These are phyloP conservation scores for Casuarius casuarius DNA, from an alignment of 2,113 vertebrate genomes.

Conservation along the genomic window DNA sequence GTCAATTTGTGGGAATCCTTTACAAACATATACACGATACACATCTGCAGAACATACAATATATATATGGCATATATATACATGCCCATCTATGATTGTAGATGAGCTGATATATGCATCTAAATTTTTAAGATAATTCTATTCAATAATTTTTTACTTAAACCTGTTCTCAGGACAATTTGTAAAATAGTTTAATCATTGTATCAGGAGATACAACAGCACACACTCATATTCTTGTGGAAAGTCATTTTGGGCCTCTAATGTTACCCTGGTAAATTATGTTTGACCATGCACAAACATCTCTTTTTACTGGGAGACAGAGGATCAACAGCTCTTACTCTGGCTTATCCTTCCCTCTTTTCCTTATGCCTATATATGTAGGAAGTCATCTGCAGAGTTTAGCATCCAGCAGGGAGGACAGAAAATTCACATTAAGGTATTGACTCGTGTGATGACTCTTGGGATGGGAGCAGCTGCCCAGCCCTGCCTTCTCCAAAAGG, in stretches of 20 bases:
- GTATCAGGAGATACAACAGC: not conserved
- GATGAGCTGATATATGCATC: not conserved
- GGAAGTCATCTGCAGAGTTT: not conserved
- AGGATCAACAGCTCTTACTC: not conserved
- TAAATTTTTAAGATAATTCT: not conserved
- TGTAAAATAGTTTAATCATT: not conserved
- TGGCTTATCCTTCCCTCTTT: not conserved
- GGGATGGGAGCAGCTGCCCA: not conserved
- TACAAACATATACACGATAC: not conserved
- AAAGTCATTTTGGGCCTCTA: not conserved
- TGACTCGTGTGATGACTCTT: not conserved
- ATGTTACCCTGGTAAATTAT: not conserved
- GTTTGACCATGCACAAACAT: not conserved
- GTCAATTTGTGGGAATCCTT: not conserved
- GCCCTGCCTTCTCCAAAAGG: not conserved
- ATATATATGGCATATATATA: rapidly evolving
- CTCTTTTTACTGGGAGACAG: not conserved
- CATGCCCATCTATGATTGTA: not conserved
- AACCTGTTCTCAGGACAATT: not conserved
- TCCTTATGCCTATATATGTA: not conserved
- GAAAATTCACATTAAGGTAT: not conserved
- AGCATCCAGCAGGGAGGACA: not conserved
- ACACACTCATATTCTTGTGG: not conserved
- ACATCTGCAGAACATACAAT: not conserved
- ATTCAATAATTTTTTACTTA: not conserved